These are phyloP conservation scores for Drosophila melanosoma DNA, from an alignment of 2,888 invertebrate genomes.

Conservation along the genomic window DNA sequence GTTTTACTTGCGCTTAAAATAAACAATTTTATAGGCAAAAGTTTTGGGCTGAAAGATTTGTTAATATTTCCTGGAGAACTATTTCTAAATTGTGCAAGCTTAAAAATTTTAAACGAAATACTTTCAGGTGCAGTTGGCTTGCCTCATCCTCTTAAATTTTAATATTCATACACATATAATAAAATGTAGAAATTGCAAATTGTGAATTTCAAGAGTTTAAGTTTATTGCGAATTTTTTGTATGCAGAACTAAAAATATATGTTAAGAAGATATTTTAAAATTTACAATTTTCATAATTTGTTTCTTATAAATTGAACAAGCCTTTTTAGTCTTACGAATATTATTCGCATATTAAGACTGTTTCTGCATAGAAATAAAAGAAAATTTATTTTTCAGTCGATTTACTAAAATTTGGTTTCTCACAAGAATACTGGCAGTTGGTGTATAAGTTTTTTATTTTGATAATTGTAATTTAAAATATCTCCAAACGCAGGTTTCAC, in stretches of 20 bases:
- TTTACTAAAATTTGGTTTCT: neutral
- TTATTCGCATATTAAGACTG: too few relatives aligned
- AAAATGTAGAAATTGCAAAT: neutral
- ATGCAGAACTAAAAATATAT: too few relatives aligned
- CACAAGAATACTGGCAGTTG: neutral
- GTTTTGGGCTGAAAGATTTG: constrained; percentile 61
- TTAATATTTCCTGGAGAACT: constrained; percentile 61
- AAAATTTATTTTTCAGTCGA: neutral
- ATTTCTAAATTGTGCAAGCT: constrained; percentile 57
- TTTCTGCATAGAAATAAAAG: too few relatives aligned
- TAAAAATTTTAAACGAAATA: constrained; percentile 51
- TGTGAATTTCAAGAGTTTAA: neutral
- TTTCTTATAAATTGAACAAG: too few relatives aligned
- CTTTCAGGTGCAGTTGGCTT: constrained; percentile 4
- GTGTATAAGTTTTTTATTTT: neutral
- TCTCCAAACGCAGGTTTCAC: neutral
- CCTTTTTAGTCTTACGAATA: too few relatives aligned
- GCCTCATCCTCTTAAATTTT: neutral
- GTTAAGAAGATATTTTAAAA: neutral
- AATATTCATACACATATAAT: neutral
- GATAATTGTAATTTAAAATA: neutral
- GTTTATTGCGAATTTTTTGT: neutral
- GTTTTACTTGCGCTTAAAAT: constrained; percentile 50
- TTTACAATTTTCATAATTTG: too few relatives aligned
- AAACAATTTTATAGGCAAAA: constrained; percentile 34